Conservation (phyloP, 2,888 invertebrate genomes). For the Apomyelois bistriatella region DNA sequence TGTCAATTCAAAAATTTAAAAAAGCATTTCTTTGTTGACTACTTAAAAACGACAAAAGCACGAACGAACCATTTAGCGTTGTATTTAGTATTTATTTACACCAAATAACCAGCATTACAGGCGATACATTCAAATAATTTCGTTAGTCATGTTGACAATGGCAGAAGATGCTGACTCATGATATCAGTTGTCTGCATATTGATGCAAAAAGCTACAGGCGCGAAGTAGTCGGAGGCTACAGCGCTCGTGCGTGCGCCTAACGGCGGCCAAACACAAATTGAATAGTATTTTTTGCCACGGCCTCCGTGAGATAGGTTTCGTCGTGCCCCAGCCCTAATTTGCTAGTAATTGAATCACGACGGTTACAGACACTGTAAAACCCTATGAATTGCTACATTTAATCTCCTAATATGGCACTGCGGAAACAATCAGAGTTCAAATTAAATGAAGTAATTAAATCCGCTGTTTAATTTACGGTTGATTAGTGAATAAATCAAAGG, state of each 20-base stretch:
- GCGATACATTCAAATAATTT: conserved; percentile 60
- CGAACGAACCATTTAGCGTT: conserved; percentile 29
- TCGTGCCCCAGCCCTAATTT: conserved; percentile 57
- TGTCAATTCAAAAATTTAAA: neutral
- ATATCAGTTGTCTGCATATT: conserved; percentile 57
- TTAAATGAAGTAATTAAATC: conserved; percentile 10
- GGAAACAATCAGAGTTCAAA: neutral
- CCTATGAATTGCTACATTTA: neutral
- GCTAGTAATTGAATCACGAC: conserved; percentile 56
- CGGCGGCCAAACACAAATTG: conserved; percentile 67
- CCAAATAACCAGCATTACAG: conserved; percentile 49
- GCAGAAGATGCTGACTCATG: conserved; percentile 52
- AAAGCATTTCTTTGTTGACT: too few relatives aligned
- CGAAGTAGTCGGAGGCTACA: conserved; percentile 26
- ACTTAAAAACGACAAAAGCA: conserved; percentile 11
- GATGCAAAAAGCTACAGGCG: conserved; percentile 61
- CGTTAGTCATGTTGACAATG: conserved; percentile 64
- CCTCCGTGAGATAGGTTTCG: conserved; percentile 43
- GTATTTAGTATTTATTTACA: conserved; percentile 53
- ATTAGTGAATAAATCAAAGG: neutral
- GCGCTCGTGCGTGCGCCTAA: conserved; percentile 66
- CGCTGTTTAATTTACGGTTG: neutral
- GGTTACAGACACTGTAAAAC: conserved; percentile 35
- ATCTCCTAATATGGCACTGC: neutral
- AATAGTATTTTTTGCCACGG: conserved; percentile 59